Evolutionary conservation across 2,888 invertebrate species (phyloP).

Genomic region (Megaustenia siamemsis): DNA sequence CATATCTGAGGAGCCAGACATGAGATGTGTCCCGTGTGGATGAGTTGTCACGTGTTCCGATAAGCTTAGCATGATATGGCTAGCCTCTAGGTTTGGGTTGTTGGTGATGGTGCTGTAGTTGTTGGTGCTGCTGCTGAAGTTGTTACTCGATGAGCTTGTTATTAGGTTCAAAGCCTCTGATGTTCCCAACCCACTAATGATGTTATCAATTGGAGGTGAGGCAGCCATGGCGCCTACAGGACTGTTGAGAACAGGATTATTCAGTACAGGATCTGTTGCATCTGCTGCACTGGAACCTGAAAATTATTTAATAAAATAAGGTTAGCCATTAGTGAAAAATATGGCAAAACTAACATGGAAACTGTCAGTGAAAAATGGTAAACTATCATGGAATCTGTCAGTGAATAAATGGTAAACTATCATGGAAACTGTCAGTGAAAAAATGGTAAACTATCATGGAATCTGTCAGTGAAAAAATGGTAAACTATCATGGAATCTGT

Average conservation of each 20-base stretch:
- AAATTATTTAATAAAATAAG: too few relatives aligned
- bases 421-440: too few relatives aligned
- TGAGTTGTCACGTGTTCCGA: conserved; percentile 36
- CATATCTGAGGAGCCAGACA: not conserved
- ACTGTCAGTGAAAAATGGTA: too few relatives aligned
- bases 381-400: too few relatives aligned
- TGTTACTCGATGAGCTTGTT: not conserved
- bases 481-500: too few relatives aligned
- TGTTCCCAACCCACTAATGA: conserved; percentile 29
- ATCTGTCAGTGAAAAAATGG: too few relatives aligned
- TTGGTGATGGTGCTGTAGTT: conserved; percentile 25
- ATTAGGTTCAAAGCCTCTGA: conserved; percentile 39
- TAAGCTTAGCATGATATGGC: conserved; percentile 50
- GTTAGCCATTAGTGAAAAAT: too few relatives aligned
- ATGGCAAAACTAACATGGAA: too few relatives aligned
- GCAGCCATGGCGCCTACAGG: conserved; percentile 42
- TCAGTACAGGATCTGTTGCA: conserved; percentile 45
- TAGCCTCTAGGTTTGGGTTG: conserved; percentile 45
- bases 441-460: too few relatives aligned
- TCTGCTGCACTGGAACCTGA: conserved; percentile 46
- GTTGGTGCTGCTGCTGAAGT: conserved; percentile 15
- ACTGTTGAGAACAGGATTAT: conserved; percentile 39
- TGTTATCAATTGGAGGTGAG: conserved; percentile 44
- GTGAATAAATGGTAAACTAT: too few relatives aligned
- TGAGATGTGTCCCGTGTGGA: not conserved